Percentiles rank a stretch among this genome's conserved stretches.
Conservation (phyloP, 2,113 vertebrate species). For the Syngnathoides biaculeatus region DNA sequence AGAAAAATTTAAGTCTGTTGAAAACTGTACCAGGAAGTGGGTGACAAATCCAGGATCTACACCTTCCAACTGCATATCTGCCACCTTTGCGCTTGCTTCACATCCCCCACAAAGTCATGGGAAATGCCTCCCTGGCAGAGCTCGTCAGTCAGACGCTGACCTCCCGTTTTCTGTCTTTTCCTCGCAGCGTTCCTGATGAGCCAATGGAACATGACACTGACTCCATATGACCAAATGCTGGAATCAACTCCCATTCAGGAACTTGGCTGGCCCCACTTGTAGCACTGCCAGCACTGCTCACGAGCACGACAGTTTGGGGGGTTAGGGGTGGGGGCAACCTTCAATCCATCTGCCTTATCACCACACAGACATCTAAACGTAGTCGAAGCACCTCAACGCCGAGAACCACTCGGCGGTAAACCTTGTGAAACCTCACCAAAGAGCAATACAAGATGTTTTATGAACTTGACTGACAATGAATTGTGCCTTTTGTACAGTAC, state of each 20-base stretch:
- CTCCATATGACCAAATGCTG: conserved; percentile 60
- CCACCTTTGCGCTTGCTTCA: not conserved
- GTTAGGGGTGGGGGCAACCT: not conserved
- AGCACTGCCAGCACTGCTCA: conserved; percentile 35
- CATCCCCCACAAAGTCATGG: not conserved
- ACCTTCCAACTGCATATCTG: not conserved
- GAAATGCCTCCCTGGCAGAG: not conserved
- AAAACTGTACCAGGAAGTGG: not conserved
- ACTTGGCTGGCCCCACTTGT: conserved; percentile 3
- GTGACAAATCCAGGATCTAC: not conserved
- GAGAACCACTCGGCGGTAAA: conserved; percentile 43
- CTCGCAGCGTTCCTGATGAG: conserved; percentile 64
- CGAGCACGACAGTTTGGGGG: conserved; percentile 40
- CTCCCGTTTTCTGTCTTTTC: not conserved
- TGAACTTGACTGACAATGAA: conserved; percentile 39
- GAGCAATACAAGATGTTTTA: conserved; percentile 46
- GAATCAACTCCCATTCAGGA: conserved; percentile 32
- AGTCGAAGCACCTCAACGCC: conserved; percentile 39
- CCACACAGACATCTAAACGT: conserved; percentile 26
- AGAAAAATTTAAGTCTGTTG: too few species aligned
- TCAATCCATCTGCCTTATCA: conserved; percentile 39
- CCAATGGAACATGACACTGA: conserved; percentile 73
- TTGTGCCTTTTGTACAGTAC: conserved; percentile 16
- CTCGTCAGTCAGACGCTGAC: not conserved
- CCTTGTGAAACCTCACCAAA: conserved; percentile 63